These are phyloP conservation scores for Drosophila asahinai DNA, from an alignment of 1,140 invertebrate species.

Conservation along the genomic window DNA sequence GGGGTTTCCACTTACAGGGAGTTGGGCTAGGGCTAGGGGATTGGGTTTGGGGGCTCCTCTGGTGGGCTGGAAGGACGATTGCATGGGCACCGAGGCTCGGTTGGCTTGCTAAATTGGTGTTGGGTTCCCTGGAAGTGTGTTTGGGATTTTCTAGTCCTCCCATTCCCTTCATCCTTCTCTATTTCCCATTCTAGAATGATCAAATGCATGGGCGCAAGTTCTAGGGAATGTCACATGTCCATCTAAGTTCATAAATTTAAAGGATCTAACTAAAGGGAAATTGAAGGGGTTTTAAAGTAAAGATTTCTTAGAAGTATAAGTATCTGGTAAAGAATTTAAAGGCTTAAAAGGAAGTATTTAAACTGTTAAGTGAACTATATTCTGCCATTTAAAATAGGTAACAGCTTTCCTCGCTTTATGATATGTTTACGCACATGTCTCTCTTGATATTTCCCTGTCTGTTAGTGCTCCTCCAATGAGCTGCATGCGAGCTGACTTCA, in stretches of 20 bases:
- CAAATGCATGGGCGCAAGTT: conserved; percentile 14
- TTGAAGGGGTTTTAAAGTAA: too few relatives aligned
- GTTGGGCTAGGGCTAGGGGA: conserved; percentile 44
- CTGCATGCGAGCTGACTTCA: conserved; percentile 67
- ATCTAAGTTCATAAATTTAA: neutral
- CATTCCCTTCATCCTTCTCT: neutral
- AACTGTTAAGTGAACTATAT: neutral
- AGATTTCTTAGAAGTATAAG: too few relatives aligned
- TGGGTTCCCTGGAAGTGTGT: conserved; percentile 75
- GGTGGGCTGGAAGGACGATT: conserved; percentile 49
- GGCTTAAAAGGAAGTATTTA: too few relatives aligned
- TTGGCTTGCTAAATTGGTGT: conserved; percentile 74
- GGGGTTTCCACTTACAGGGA: conserved; percentile 80
- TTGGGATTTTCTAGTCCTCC: conserved; percentile 38
- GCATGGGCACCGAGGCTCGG: conserved; percentile 38
- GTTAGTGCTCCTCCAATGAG: conserved; percentile 44
- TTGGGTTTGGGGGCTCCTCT: conserved; percentile 25
- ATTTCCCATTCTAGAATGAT: neutral
- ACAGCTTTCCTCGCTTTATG: neutral
- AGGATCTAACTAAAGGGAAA: neutral
- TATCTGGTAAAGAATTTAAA: neutral
- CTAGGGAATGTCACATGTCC: conserved; percentile 11
- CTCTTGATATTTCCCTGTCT: conserved; percentile 9
- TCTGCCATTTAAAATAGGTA: neutral
- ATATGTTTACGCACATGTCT: conserved; percentile 7